These are phyloP conservation scores for Gnatocerus cornutus DNA, from an alignment of 2,888 invertebrate species.

Conservation along the genomic window DNA sequence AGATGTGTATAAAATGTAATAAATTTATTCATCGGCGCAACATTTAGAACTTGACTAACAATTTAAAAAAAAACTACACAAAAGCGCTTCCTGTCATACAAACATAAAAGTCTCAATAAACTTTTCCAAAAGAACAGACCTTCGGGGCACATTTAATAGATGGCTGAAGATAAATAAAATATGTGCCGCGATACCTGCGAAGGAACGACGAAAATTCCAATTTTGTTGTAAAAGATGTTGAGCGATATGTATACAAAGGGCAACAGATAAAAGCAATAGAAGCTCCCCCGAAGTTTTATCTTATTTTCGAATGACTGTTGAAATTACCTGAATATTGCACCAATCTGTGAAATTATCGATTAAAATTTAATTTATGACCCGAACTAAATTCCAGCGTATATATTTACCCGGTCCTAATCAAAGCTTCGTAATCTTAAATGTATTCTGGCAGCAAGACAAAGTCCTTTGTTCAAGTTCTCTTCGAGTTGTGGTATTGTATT, in stretches of 20 bases:
- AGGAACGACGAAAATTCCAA: slow-evolving; percentile 11
- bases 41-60: too few species aligned
- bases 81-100: too few species aligned
- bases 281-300: too few species aligned
- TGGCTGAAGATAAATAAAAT: slow-evolving; percentile 21
- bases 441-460: slow-evolving; percentile 39
- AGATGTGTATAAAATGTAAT: too few species aligned
- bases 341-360: slow-evolving; percentile 5
- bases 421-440: slow-evolving; percentile 35
- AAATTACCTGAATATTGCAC: not conserved
- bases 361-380: slow-evolving; percentile 34
- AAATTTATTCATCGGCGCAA: too few species aligned
- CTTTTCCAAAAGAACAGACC: not conserved
- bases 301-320: too few species aligned
- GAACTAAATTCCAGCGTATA: slow-evolving; percentile 27
- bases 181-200: slow-evolving; percentile 17
- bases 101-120: too few species aligned
- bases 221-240: slow-evolving; percentile 9
- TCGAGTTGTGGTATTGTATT: slow-evolving; percentile 30
- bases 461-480: slow-evolving; percentile 38
- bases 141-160: slow-evolving; percentile 34
- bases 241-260: slow-evolving; percentile 23
- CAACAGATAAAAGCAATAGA: slow-evolving; percentile 12
- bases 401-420: slow-evolving; percentile 40
- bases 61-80: too few species aligned